phyloP scores from a whole-genome alignment of 1,140 invertebrate genomes.

The Aphidius gifuensis region DNA sequence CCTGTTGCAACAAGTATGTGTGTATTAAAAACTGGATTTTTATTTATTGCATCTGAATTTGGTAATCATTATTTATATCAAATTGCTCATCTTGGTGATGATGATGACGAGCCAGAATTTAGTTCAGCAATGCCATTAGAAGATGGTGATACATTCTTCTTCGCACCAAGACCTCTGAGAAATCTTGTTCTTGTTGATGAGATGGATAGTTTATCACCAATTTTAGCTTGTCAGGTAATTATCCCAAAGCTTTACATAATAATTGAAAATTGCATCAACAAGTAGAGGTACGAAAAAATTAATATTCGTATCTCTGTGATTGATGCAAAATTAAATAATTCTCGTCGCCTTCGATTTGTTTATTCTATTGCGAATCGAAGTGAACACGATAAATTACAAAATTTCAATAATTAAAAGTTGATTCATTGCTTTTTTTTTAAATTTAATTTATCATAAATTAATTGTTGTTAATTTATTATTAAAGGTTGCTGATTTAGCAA shows the following conservation, averaged over 20 bases:
- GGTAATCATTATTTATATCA: constrained; percentile 99
- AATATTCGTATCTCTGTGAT: constrained; percentile 34
- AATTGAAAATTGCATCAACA: constrained; percentile 31
- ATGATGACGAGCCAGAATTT: constrained; percentile 99
- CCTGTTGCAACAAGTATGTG: constrained; percentile 95
- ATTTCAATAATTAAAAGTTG: neutral
- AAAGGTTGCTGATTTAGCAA: constrained; percentile 78
- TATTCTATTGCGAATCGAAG: constrained; percentile 40
- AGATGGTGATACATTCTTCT: constrained; percentile 99
- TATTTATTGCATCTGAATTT: constrained; percentile 99
- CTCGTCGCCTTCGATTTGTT: constrained; percentile 49
- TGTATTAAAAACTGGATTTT: constrained; percentile 97
- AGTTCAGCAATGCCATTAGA: constrained; percentile 97
- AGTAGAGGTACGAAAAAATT: constrained; percentile 35
- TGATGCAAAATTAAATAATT: constrained; percentile 41
- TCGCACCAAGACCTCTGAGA: constrained; percentile 87
- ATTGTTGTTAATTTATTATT: neutral
- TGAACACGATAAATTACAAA: constrained; percentile 45
- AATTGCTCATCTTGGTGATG: constrained; percentile 98
- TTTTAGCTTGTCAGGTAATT: constrained; percentile 78
- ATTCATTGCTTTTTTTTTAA: constrained; percentile 4
- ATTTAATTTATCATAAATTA: constrained; percentile 2
- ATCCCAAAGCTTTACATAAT: neutral
- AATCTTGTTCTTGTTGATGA: constrained; percentile 98
- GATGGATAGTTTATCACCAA: constrained; percentile 94